Evolutionary conservation across 2,113 vertebrate species (phyloP).

Genomic region (Oxyruncus cristatus): DNA sequence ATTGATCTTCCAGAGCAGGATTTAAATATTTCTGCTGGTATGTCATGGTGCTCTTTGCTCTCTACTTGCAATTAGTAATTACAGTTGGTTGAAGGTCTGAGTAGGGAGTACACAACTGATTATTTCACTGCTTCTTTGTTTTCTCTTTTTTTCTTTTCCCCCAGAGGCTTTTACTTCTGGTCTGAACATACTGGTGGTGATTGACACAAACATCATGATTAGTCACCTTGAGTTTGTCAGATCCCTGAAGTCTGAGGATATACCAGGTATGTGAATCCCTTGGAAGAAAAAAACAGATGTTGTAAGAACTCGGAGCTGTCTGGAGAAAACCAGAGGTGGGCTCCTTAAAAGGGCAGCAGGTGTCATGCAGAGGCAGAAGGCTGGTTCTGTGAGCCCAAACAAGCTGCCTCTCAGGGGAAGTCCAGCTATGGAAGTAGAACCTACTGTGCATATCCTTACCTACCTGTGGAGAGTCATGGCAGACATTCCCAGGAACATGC

Average conservation of each 20-base stretch:
- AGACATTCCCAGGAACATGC: neutral
- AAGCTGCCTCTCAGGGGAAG: neutral
- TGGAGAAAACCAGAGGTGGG: neutral
- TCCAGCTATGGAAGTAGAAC: neutral
- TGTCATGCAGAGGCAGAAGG: neutral
- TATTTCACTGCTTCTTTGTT: neutral
- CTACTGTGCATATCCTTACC: neutral
- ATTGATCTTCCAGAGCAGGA: constrained; percentile 83
- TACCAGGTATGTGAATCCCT: constrained; percentile 77
- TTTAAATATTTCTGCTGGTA: constrained; percentile 66
- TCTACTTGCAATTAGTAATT: neutral
- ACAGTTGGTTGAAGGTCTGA: neutral
- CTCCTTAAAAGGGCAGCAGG: neutral
- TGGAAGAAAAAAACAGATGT: neutral
- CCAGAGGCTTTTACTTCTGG: constrained; percentile 68
- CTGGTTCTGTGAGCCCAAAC: neutral
- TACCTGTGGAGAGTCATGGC: neutral
- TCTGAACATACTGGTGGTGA: constrained; percentile 80
- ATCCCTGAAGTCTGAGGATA: constrained; percentile 78
- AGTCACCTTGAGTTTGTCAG: constrained; percentile 89
- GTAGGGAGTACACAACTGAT: neutral
- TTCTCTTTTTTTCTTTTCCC: neutral
- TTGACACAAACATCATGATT: constrained; percentile 95
- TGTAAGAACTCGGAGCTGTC: neutral
- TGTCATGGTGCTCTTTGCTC: neutral